Percentiles rank a stretch among this genome's conserved stretches.
Conservation (phyloP, 2,888 invertebrate genomes). For the Daptonema setosum region DNA sequence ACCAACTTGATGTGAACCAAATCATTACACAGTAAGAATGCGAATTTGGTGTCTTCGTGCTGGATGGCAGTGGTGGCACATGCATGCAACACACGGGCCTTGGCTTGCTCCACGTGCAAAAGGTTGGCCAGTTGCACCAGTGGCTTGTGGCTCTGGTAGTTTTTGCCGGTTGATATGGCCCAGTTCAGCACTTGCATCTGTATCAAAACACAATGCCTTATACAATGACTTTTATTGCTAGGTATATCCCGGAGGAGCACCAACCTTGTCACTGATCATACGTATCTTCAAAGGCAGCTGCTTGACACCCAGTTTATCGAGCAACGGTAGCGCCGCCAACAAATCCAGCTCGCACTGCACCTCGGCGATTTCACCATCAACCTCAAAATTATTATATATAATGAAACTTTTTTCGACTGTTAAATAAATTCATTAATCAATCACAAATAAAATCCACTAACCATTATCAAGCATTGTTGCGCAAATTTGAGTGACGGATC, state of each 20-base stretch:
- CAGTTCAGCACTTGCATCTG: no score
- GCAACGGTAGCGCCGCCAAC: background rate
- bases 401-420: no score
- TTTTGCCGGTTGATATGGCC: no score
- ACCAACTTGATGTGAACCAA: background rate
- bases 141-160: background rate
- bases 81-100: background rate
- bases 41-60: background rate
- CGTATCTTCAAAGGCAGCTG: background rate
- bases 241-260: no score
- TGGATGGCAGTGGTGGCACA: background rate
- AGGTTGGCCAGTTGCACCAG: background rate
- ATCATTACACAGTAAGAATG: background rate
- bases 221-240: no score
- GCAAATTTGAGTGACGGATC: background rate
- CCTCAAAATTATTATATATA: no score
- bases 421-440: no score
- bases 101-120: background rate
- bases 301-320: background rate
- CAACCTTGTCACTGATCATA: background rate
- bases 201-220: no score
- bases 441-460: background rate
- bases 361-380: background rate
- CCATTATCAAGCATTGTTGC: background rate
- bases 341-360: background rate